phyloP scores from a whole-genome alignment of 1,140 invertebrate species.

The Drosophila dunni region DNA sequence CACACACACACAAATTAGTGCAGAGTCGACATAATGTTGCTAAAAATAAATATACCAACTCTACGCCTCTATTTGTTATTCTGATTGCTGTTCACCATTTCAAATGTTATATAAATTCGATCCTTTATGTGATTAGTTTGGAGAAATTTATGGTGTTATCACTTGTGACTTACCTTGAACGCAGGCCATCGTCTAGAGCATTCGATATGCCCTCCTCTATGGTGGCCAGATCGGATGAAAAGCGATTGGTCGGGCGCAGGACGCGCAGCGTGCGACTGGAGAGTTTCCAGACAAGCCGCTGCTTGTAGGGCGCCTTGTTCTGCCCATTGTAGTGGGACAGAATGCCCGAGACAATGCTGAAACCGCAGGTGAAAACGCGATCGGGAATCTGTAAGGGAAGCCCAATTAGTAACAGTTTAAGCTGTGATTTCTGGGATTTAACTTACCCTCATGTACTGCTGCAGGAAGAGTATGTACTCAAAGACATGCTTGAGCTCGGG shows the following conservation, averaged over 20 bases:
- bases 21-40: constrained; percentile 43
- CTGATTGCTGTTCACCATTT: background rate
- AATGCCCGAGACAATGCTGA: constrained; percentile 87
- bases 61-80: background rate
- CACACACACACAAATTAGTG: constrained; percentile 52
- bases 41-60: constrained; percentile 63
- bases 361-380: constrained; percentile 87
- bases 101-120: constrained; percentile 20
- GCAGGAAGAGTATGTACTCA: constrained; percentile 83
- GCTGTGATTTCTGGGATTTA: background rate
- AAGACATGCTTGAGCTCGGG: constrained; percentile 82
- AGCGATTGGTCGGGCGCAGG: constrained; percentile 90
- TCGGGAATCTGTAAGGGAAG: constrained; percentile 89
- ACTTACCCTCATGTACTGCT: constrained; percentile 79
- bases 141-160: background rate
- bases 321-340: constrained; percentile 89
- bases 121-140: too few relatives aligned
- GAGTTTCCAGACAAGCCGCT: constrained; percentile 90
- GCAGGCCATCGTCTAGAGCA: constrained; percentile 78
- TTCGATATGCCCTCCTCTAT: constrained; percentile 87
- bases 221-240: constrained; percentile 89
- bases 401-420: background rate
- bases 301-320: constrained; percentile 88
- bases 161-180: constrained; percentile 71
- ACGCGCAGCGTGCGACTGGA: constrained; percentile 88